phyloP scores from a whole-genome alignment of 2,888 invertebrate species.

The Melanchra persicariae region DNA sequence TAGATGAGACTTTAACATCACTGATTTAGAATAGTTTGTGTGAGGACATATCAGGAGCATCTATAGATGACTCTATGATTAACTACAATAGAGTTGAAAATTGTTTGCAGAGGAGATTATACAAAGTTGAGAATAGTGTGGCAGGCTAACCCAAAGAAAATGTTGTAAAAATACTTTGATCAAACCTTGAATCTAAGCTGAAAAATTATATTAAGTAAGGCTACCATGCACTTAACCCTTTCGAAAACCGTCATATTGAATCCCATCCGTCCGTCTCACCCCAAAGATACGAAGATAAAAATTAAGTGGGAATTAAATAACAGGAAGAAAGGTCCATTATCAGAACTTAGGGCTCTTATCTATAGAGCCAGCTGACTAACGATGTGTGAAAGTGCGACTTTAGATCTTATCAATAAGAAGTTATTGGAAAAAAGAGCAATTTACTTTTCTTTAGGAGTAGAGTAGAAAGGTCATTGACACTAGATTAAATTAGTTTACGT shows the following conservation, averaged over 20 bases:
- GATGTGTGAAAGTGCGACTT: constrained; percentile 48
- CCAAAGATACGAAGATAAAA: constrained; percentile 10
- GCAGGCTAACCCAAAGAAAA: no score
- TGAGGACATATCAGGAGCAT: no score
- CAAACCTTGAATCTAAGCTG: no score
- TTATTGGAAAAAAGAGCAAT: constrained; percentile 6
- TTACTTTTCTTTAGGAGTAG: background rate
- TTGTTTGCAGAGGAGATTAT: no score
- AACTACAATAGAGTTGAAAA: no score
- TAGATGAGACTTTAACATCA: no score
- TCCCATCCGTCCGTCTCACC: background rate
- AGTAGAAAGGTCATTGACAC: background rate
- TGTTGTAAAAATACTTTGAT: no score
- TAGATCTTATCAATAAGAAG: constrained; percentile 52
- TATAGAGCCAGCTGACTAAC: constrained; percentile 23
- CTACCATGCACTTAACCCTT: background rate
- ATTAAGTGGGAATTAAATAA: constrained; percentile 34
- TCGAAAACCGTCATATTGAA: constrained; percentile 3
- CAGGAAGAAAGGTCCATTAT: constrained; percentile 39
- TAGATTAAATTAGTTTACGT: background rate
- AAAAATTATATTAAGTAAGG: background rate
- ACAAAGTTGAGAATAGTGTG: no score
- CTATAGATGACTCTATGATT: no score
- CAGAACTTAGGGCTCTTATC: constrained; percentile 27
- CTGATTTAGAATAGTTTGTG: no score